Conservation (phyloP, 1,140 invertebrate species). For the Gryllus bimaculatus region DNA sequence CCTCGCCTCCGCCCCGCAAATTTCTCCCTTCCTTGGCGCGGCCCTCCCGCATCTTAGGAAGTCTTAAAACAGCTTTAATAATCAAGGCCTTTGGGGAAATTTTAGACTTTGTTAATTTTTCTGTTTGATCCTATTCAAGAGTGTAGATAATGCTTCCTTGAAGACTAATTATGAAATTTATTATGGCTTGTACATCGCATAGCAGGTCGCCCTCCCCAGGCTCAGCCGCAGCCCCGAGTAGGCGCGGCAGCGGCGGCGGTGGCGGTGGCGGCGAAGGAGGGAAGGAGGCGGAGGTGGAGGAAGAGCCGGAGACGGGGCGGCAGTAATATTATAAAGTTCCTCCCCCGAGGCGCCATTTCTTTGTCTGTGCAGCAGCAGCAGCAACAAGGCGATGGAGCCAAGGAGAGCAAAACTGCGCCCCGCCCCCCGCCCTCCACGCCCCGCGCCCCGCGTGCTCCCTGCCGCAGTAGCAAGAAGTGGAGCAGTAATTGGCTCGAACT, state of each 20-base stretch:
- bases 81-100: constrained; percentile 23
- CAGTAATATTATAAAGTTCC: constrained; percentile 15
- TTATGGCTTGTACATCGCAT: constrained; percentile 18
- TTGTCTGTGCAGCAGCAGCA: constrained; percentile 4
- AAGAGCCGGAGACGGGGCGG: background rate
- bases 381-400: constrained; percentile 7
- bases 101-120: constrained; percentile 23
- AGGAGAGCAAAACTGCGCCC: background rate
- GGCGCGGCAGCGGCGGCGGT: background rate
- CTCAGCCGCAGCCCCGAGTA: background rate
- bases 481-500: constrained; percentile 12
- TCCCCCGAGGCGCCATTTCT: background rate
- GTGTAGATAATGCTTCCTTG: constrained; percentile 22
- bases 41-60: constrained; percentile 7
- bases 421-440: no score
- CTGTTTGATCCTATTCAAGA: constrained; percentile 23
- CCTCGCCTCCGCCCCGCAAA: background rate
- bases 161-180: constrained; percentile 23
- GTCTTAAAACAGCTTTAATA: constrained; percentile 20
- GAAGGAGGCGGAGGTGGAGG: background rate
- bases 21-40: background rate
- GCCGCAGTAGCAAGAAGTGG: constrained; percentile 8
- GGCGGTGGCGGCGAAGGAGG: background rate
- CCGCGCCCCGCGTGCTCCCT: background rate
- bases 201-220: background rate